phyloP scores from a whole-genome alignment of 2,797 vertebrate species.

The Xenentodon cancila region DNA sequence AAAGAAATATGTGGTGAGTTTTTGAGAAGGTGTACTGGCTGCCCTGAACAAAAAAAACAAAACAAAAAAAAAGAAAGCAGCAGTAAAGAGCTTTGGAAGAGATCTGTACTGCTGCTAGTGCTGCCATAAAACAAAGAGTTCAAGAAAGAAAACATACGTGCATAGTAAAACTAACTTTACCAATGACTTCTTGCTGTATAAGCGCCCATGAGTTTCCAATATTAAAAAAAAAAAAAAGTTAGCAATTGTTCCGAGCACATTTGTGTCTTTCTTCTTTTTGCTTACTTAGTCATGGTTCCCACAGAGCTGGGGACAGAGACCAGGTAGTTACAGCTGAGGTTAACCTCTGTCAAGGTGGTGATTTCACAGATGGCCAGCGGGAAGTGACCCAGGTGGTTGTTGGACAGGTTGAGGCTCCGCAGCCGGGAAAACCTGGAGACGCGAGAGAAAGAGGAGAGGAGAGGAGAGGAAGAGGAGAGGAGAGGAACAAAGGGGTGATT shows the following conservation, averaged over 20 bases:
- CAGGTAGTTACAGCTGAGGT: constrained; percentile 95
- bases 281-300: constrained; percentile 91
- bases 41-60: constrained; percentile 6
- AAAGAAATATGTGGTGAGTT: constrained; percentile 11
- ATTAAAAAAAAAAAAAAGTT: neutral
- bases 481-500: neutral
- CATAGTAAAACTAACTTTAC: neutral
- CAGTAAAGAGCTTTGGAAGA: neutral
- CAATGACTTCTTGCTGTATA: neutral
- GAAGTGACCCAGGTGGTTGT: constrained; percentile 93
- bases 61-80: neutral
- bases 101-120: neutral
- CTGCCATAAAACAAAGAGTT: neutral
- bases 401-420: constrained; percentile 97
- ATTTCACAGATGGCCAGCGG: constrained; percentile 91
- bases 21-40: constrained; percentile 21
- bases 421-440: constrained; percentile 90
- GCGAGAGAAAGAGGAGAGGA: neutral
- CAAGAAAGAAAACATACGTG: neutral
- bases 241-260: neutral
- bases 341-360: constrained; percentile 91
- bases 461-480: neutral
- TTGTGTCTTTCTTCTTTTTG: constrained; percentile 33
- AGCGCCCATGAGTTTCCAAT: neutral
- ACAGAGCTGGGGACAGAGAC: constrained; percentile 84